A percentile compares a stretch with the other conserved stretches of the same genome.
Evolutionary conservation across 2,888 invertebrate genomes (phyloP).

Genomic region (Trichacis sp.): DNA sequence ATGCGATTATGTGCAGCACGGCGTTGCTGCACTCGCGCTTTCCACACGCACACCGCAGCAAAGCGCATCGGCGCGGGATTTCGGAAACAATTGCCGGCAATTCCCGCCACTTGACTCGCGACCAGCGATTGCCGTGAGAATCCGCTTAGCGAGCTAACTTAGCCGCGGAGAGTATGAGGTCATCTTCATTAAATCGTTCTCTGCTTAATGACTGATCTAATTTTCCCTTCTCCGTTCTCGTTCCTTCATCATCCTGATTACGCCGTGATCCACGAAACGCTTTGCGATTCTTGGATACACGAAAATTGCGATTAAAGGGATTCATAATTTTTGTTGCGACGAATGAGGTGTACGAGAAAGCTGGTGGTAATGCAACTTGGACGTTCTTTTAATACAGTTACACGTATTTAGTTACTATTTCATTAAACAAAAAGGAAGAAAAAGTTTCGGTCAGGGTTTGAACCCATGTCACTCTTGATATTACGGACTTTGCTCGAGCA

Average conservation of each 20-base stretch:
- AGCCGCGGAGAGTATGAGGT: slow-evolving; percentile 65
- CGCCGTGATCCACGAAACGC: slow-evolving; percentile 21
- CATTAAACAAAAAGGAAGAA: too few species aligned
- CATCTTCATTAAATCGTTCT: slow-evolving; percentile 70
- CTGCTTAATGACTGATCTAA: slow-evolving; percentile 67
- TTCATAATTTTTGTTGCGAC: too few species aligned
- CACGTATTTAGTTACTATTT: too few species aligned
- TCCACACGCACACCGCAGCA: too few species aligned
- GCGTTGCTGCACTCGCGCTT: slow-evolving; percentile 57
- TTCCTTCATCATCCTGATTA: slow-evolving; percentile 5
- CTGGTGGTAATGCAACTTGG: too few species aligned
- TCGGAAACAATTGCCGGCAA: slow-evolving; percentile 70
- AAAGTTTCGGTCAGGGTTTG: too few species aligned
- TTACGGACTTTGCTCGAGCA: too few species aligned
- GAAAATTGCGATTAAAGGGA: neutral
- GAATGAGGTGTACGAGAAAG: too few species aligned
- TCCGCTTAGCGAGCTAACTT: slow-evolving; percentile 62
- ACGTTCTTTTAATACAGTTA: too few species aligned
- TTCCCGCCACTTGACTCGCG: slow-evolving; percentile 69
- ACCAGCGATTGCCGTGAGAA: slow-evolving; percentile 69
- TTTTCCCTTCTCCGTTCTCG: slow-evolving; percentile 48
- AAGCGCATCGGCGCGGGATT: slow-evolving; percentile 58
- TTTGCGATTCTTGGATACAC: neutral
- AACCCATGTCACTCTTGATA: too few species aligned
- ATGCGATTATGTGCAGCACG: too few species aligned